A percentile compares a stretch with the other conserved stretches of the same genome.
Conservation (phyloP, 2,113 vertebrate species). For the Tachuris rubrigastra region DNA sequence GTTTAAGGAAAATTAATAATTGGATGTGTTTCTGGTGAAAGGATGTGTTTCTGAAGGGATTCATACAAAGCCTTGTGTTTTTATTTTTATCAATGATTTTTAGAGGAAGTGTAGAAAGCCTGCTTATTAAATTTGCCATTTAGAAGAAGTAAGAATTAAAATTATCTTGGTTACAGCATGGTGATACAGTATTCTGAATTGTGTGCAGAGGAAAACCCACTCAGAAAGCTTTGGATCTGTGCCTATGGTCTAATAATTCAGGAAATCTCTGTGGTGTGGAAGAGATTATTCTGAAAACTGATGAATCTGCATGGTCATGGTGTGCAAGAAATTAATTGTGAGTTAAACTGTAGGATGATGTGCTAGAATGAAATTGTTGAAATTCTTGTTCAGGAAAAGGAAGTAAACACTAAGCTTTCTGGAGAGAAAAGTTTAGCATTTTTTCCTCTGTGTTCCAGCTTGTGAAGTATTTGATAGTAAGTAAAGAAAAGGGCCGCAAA, state of each 20-base stretch:
- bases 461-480: not conserved
- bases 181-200: not conserved
- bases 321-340: not conserved
- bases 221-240: not conserved
- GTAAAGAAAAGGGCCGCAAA: not conserved
- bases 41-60: not conserved
- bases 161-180: not conserved
- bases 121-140: not conserved
- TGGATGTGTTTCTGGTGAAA: not conserved
- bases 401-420: not conserved
- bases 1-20: not conserved
- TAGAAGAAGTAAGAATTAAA: not conserved
- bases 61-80: not conserved
- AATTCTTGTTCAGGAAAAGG: not conserved
- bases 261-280: not conserved
- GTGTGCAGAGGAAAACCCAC: not conserved
- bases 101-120: not conserved
- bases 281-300: not conserved
- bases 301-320: not conserved
- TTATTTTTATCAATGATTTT: not conserved
- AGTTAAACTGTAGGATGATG: not conserved
- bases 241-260: not conserved
- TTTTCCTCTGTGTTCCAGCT: not conserved
- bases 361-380: not conserved
- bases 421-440: not conserved